Conservation (phyloP, 2,113 vertebrate species). For the Oreochromis aureus region DNA sequence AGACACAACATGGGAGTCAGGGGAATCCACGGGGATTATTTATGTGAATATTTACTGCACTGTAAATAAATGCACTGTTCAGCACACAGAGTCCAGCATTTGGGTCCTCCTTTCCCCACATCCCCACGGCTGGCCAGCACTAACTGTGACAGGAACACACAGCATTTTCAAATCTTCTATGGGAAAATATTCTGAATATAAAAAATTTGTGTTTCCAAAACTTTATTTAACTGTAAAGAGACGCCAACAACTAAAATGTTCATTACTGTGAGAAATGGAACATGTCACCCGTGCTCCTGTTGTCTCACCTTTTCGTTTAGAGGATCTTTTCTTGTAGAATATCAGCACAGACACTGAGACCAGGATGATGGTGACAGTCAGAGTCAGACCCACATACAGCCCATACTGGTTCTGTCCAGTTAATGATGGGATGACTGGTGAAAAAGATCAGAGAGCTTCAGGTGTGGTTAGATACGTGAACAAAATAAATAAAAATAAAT, state of each 20-base stretch:
- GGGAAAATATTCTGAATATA: background rate
- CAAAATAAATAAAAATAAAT: background rate
- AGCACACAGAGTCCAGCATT: background rate
- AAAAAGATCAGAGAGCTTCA: background rate
- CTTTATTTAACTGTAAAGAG: background rate
- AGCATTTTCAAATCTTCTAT: background rate
- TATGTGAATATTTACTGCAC: background rate
- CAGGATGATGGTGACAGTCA: background rate
- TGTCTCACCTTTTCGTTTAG: background rate
- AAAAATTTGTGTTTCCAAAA: background rate
- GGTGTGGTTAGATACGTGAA: background rate
- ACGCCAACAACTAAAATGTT: fast-evolving
- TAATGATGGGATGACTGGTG: background rate
- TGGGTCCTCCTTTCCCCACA: background rate
- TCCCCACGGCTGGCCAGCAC: background rate
- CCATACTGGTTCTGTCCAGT: background rate
- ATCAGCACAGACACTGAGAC: background rate
- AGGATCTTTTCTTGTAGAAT: background rate
- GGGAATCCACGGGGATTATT: background rate
- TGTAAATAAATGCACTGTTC: background rate
- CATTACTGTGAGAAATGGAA: background rate
- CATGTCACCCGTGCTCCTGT: background rate
- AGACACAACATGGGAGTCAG: background rate
- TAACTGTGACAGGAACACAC: fast-evolving
- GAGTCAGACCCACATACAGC: background rate